Conservation (phyloP, 2,797 vertebrate species). For the Brachyrhaphis roseni region DNA sequence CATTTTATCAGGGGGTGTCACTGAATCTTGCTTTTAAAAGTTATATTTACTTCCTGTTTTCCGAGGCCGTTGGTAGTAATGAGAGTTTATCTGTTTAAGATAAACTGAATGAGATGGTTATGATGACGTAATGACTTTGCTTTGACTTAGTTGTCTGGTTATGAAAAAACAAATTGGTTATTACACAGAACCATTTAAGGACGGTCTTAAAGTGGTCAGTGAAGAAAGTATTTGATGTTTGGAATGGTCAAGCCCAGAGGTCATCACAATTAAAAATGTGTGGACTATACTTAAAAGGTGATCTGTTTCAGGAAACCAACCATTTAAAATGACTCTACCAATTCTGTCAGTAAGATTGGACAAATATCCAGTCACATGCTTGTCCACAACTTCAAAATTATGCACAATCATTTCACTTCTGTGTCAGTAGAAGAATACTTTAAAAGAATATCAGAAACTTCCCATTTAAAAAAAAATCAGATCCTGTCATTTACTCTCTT, state of each 20-base stretch:
- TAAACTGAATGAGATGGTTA: neutral
- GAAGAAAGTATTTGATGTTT: neutral
- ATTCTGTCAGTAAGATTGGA: neutral
- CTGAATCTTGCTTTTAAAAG: neutral
- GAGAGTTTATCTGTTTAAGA: neutral
- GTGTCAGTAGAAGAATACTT: conserved; percentile 31
- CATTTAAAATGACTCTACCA: neutral
- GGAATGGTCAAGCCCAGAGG: neutral
- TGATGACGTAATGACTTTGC: neutral
- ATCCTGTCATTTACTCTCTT: conserved; percentile 22
- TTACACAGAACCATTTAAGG: neutral
- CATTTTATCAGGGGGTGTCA: neutral
- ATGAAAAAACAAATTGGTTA: neutral
- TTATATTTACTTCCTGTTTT: neutral
- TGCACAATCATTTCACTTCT: neutral
- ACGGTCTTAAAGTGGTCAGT: neutral
- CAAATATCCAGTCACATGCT: neutral
- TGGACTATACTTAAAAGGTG: neutral
- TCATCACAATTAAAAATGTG: neutral
- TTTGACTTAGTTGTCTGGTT: neutral
- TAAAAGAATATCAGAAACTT: neutral
- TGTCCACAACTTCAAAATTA: neutral
- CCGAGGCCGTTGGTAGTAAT: neutral
- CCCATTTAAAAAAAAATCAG: neutral
- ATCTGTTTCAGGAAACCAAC: neutral